Base-by-base conservation (phyloP, 2,113 vertebrate species). In the Tyrannus savana region DNA sequence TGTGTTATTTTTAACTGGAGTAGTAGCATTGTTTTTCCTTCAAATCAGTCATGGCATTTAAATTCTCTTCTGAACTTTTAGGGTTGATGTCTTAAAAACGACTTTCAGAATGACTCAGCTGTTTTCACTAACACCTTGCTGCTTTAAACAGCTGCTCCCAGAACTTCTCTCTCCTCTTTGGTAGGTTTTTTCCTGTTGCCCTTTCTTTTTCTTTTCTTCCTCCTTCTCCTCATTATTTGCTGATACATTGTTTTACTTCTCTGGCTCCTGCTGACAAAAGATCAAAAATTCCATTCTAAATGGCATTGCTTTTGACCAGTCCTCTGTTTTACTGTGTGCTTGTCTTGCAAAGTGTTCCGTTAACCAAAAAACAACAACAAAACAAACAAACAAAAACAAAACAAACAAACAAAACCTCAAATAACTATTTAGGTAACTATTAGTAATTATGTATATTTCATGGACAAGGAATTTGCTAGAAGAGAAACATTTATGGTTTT, bases 121-220 rank as follows among this genome's bases (percentile, higher is more conserved):
- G 11, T 52, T 87, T 42, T 59, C 18, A 24, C 11, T 24, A n/a
- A 16, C 3, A 46, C 13, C 16, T 79, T 10, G 10, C 25, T 74
- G 3, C 31, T 86, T 47, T 62, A 58, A 22, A 23, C 8, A 49
- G 17, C 23, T 2, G 2, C 3, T 76, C 11, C 3, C 21, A 77
- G 28, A 69, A 46, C 7, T 63, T 71, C 75, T 6, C 18, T 73
- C 42, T 60, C 19, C 9, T 68, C 14, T 75, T 86, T 53, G 58
- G 23, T 58, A 21, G 13, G 12, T 47, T 71, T 6, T n/a, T 35
- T 46, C 21, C 6, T 33, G 3, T 3, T 44, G 6, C 8, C 2
- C 1, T 31, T 30, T 17, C 1, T 31, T 30, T 13, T 7, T 14
- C 25, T 16, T 19, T 21, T 28, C 17, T 6, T 9, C 0, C 3